Evolutionary conservation across 2,113 vertebrate species (phyloP).

Genomic region (Chunga burmeisteri): DNA sequence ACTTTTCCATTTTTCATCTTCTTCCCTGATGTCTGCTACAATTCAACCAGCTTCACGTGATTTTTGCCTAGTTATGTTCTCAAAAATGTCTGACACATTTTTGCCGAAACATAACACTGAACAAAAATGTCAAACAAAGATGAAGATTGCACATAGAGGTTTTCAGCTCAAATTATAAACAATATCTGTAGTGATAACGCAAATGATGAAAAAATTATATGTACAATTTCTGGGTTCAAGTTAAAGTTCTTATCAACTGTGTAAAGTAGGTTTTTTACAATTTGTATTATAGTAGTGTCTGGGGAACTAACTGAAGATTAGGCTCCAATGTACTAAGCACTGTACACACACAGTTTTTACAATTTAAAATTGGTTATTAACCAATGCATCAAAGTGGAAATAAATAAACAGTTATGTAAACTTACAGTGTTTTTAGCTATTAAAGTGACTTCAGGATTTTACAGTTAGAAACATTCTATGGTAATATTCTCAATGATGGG

Average conservation of each 20-base stretch:
- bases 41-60: rapidly evolving
- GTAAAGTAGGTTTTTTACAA: neutral
- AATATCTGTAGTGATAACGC: neutral
- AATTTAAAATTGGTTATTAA: neutral
- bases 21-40: neutral
- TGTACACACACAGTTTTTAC: neutral
- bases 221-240: neutral
- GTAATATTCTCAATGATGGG: neutral
- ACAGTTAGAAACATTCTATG: neutral
- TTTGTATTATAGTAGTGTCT: neutral
- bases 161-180: neutral
- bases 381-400: neutral
- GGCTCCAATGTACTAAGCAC: neutral
- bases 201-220: neutral
- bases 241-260: neutral
- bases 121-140: neutral
- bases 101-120: neutral
- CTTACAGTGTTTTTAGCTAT: neutral
- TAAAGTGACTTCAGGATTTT: neutral
- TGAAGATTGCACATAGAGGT: neutral
- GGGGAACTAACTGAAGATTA: neutral
- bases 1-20: neutral
- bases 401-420: neutral
- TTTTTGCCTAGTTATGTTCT: neutral
- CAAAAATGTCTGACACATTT: neutral